Percentiles rank a stretch among this genome's conserved stretches.
These are phyloP conservation scores for Microcebus ravelobensis DNA, from an alignment of 2,113 vertebrate species.

Conservation along the genomic window DNA sequence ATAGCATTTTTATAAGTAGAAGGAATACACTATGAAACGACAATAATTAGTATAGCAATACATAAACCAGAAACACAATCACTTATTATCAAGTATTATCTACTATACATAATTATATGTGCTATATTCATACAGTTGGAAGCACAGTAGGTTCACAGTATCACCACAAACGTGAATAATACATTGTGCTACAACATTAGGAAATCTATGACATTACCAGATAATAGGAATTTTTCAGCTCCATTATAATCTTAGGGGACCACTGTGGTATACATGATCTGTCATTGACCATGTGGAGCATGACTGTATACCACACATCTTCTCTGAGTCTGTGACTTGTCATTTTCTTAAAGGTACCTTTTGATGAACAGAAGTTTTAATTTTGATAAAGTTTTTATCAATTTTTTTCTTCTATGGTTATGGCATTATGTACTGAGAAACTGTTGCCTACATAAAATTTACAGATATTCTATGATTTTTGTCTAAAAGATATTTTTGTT, in stretches of 20 bases:
- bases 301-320: not conserved
- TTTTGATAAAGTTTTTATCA: not conserved
- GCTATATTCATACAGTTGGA: not conserved
- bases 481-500: not conserved
- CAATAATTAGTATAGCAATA: not conserved
- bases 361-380: slow-evolving; percentile 2
- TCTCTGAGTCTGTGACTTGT: not conserved
- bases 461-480: not conserved
- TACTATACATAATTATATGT: not conserved
- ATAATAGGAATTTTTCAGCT: not conserved
- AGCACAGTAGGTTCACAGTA: not conserved
- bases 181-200: not conserved
- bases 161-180: not conserved
- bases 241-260: not conserved
- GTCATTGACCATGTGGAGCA: no score
- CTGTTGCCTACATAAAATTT: not conserved
- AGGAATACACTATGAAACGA: not conserved
- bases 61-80: not conserved
- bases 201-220: not conserved
- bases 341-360: not conserved
- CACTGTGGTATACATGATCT: not conserved
- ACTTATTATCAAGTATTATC: not conserved
- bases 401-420: not conserved
- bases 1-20: not conserved
- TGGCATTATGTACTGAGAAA: not conserved